A percentile compares a stretch with the other conserved stretches of the same genome.
These are phyloP conservation scores for Perizoma flavofasciatum DNA, from an alignment of 2,888 invertebrate species.

Conservation along the genomic window DNA sequence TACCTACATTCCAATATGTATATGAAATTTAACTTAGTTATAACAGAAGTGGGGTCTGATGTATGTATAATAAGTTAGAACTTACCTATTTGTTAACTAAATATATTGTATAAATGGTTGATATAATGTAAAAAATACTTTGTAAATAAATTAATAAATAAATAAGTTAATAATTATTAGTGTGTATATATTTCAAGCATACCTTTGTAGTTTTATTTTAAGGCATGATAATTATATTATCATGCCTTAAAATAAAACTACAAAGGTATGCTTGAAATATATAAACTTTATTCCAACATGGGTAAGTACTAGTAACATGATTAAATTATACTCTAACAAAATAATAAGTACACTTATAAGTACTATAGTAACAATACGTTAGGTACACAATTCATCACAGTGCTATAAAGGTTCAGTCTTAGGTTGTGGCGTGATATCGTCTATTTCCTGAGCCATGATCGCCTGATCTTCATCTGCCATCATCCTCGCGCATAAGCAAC, in stretches of 20 bases:
- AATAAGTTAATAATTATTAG: constrained; percentile 72
- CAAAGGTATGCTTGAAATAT: constrained; percentile 1
- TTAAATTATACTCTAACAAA: not conserved
- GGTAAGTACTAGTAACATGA: constrained; percentile 23
- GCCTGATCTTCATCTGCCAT: constrained; percentile 60
- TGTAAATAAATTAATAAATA: constrained; percentile 84
- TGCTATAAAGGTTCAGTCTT: constrained; percentile 34
- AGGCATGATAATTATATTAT: constrained; percentile 48
- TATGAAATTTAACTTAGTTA: constrained; percentile 64
- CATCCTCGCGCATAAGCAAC: constrained; percentile 75
- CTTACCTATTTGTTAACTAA: constrained; percentile 75
- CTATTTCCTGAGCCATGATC: constrained; percentile 65
- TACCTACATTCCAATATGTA: constrained; percentile 64
- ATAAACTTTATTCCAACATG: constrained; percentile 17
- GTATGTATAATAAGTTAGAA: constrained; percentile 76
- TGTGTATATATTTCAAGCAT: too few species aligned
- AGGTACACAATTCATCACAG: constrained; percentile 40
- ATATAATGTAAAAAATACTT: constrained; percentile 79
- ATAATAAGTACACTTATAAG: constrained; percentile 24
- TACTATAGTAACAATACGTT: constrained; percentile 23
- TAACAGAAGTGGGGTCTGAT: constrained; percentile 76
- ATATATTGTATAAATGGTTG: constrained; percentile 83
- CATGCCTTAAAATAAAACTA: constrained; percentile 5
- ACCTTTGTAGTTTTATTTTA: too few species aligned
- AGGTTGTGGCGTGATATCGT: constrained; percentile 71